A percentile compares a stretch with the other conserved stretches of the same genome.
These are phyloP conservation scores for Numenius phaeopus DNA, from an alignment of 2,797 vertebrate species.

Conservation along the genomic window DNA sequence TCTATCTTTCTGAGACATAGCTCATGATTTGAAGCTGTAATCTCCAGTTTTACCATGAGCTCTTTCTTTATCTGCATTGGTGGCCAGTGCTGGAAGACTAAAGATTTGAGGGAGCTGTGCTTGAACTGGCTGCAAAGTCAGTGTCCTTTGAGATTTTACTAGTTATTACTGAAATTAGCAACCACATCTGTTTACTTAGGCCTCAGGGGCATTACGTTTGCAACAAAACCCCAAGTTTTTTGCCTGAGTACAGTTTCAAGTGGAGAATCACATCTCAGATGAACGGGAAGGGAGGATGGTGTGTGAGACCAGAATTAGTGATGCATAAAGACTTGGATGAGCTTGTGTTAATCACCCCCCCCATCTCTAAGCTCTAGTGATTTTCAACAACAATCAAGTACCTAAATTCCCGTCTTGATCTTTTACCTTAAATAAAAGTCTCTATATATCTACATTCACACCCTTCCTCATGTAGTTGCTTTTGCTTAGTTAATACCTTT, in stretches of 20 bases:
- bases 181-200: background rate
- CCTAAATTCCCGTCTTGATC: background rate
- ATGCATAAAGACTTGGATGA: background rate
- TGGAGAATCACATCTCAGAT: background rate
- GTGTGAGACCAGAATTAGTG: background rate
- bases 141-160: background rate
- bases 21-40: background rate
- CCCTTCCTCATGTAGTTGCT: background rate
- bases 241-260: background rate
- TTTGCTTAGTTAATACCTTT: background rate
- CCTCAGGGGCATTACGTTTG: background rate
- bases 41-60: background rate
- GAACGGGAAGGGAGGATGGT: background rate
- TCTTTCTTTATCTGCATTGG: background rate
- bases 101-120: background rate
- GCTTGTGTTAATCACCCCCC: background rate
- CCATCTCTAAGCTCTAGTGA: background rate
- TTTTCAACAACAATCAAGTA: background rate
- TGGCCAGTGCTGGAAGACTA: background rate
- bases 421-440: background rate
- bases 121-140: background rate
- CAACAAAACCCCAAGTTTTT: accelerated
- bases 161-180: background rate
- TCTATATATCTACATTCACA: background rate
- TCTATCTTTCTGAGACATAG: background rate